Percentiles rank a stretch among this genome's conserved stretches.
phyloP scores from a whole-genome alignment of 1,140 invertebrate species.

The Diabrotica undecimpunctata region DNA sequence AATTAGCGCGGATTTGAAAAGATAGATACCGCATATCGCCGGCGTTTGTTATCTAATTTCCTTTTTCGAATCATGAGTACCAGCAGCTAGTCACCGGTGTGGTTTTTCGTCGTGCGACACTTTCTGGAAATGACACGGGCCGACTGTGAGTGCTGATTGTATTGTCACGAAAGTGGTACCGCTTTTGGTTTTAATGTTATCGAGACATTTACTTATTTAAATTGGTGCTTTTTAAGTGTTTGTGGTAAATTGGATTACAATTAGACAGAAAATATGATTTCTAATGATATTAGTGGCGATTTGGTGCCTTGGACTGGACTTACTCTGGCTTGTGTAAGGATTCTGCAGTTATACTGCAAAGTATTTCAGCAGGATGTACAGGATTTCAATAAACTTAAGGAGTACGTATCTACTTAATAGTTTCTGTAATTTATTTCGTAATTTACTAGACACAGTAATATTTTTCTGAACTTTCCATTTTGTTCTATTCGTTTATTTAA shows the following conservation, averaged over 20 bases:
- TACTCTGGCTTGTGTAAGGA: conserved; percentile 72
- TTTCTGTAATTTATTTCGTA: too few relatives aligned
- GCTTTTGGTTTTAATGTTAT: too few relatives aligned
- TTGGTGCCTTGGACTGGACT: conserved; percentile 67
- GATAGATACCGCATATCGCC: too few relatives aligned
- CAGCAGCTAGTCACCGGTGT: conserved; percentile 6
- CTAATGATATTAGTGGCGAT: conserved; percentile 28
- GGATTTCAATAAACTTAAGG: conserved; percentile 27
- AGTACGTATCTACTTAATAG: conserved; percentile 18
- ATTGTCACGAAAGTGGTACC: too few relatives aligned
- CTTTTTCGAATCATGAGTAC: neutral
- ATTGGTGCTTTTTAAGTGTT: too few relatives aligned
- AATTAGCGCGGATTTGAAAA: conserved; percentile 17
- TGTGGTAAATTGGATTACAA: too few relatives aligned
- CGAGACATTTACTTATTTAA: too few relatives aligned
- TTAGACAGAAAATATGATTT: conserved; percentile 14
- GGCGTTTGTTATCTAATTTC: neutral
- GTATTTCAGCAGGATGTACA: conserved; percentile 61
- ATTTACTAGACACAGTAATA: too few relatives aligned
- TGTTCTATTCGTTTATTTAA: too few relatives aligned
- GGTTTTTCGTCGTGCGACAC: too few relatives aligned
- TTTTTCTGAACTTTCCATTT: too few relatives aligned
- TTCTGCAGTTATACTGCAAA: conserved; percentile 77
- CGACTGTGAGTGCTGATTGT: too few relatives aligned
- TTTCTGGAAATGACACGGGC: conserved; percentile 12